Conservation (phyloP, 2,113 vertebrate genomes). For the Anhinga anhinga region DNA sequence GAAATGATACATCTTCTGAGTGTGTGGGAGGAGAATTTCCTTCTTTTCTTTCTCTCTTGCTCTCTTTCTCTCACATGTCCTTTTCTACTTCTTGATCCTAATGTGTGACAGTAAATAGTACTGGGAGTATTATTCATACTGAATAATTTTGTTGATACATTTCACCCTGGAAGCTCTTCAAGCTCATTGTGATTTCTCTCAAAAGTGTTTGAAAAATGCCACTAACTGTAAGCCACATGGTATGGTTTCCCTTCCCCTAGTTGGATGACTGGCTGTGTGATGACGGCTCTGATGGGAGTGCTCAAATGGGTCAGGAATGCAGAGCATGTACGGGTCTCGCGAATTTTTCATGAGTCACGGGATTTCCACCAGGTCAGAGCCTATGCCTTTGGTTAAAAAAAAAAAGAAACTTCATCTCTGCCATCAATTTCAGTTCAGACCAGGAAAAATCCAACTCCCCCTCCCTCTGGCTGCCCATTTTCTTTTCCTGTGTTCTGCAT, state of each 20-base stretch:
- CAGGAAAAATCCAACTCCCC: background rate
- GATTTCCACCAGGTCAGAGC: background rate
- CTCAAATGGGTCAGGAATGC: background rate
- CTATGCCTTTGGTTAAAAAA: background rate
- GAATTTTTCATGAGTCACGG: background rate
- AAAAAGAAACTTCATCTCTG: background rate
- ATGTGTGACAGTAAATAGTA: background rate
- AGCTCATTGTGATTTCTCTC: background rate
- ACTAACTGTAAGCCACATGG: background rate
- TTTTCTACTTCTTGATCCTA: background rate
- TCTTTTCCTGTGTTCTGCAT: background rate
- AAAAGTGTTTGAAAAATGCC: background rate
- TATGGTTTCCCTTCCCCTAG: background rate
- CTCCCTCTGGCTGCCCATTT: background rate
- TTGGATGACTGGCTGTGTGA: background rate
- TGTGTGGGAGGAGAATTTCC: background rate
- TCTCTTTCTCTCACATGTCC: background rate
- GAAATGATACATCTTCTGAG: slow-evolving; percentile 4
- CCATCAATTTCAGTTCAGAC: background rate
- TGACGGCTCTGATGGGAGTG: background rate
- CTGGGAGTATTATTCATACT: background rate
- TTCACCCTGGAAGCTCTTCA: slow-evolving; percentile 6
- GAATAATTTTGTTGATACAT: slow-evolving; percentile 7
- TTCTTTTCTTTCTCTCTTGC: background rate
- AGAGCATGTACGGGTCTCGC: background rate